Conservation (phyloP, 2,113 vertebrate genomes). For the Ophthalmolycus amberensis region DNA sequence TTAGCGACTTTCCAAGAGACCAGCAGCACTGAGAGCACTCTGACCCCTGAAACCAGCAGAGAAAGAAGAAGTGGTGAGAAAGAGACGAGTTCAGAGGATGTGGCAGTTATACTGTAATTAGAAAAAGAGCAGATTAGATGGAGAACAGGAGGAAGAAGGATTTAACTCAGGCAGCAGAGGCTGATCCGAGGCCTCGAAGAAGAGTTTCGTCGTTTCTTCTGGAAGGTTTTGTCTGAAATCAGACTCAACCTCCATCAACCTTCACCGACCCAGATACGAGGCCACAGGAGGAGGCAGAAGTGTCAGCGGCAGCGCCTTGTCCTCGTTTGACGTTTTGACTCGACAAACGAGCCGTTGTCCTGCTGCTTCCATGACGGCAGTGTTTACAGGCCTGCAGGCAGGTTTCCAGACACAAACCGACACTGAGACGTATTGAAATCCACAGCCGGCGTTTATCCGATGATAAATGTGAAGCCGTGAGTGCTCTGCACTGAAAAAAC, state of each 20-base stretch:
- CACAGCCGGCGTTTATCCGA: slow-evolving; percentile 23
- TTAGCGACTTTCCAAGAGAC: not conserved
- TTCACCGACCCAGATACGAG: slow-evolving; percentile 16
- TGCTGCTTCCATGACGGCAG: slow-evolving; percentile 24
- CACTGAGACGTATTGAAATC: slow-evolving; percentile 32
- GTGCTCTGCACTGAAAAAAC: not conserved
- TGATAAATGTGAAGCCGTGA: slow-evolving; percentile 2
- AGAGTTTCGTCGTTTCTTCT: not conserved
- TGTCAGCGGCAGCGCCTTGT: slow-evolving; percentile 36
- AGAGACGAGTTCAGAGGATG: not conserved
- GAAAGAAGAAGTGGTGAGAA: not conserved
- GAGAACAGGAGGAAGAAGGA: not conserved
- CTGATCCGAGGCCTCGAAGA: not conserved
- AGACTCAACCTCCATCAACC: slow-evolving; percentile 11
- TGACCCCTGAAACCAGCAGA: not conserved
- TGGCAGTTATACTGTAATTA: not conserved
- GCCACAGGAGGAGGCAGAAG: slow-evolving; percentile 43
- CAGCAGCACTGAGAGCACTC: not conserved
- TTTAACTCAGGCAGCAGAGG: not conserved
- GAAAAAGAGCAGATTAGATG: not conserved
- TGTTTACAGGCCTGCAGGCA: slow-evolving; percentile 41
- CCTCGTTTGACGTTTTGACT: slow-evolving; percentile 17
- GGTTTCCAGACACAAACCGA: slow-evolving; percentile 21
- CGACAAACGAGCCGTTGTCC: slow-evolving; percentile 52
- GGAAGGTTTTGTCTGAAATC: not conserved